Conservation (phyloP, 2,797 vertebrate species). For the Aphelocoma californica region DNA sequence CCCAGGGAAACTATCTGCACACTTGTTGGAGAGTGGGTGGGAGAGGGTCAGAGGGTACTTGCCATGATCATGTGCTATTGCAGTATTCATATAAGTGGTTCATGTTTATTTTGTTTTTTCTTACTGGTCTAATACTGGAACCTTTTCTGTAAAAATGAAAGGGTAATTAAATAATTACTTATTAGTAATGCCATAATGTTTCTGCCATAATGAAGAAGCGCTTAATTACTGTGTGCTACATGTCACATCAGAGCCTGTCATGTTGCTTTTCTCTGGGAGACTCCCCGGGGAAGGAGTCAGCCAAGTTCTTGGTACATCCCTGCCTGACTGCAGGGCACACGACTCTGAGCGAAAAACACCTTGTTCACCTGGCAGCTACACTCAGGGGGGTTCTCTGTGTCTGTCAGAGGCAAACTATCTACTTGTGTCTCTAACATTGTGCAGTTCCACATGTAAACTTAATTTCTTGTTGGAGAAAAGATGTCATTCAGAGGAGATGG, state of each 20-base stretch:
- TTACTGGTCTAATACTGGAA: not conserved
- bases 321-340: rapidly evolving
- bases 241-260: not conserved
- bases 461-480: not conserved
- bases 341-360: not conserved
- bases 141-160: not conserved
- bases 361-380: not conserved
- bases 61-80: not conserved
- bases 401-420: not conserved
- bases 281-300: not conserved
- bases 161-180: not conserved
- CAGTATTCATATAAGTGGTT: not conserved
- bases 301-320: not conserved
- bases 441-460: not conserved
- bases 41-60: not conserved
- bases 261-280: not conserved
- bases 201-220: not conserved
- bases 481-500: not conserved
- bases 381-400: not conserved
- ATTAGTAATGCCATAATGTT: not conserved
- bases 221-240: not conserved
- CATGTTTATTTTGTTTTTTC: not conserved
- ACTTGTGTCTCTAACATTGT: not conserved
- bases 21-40: not conserved
- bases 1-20: not conserved